Evolutionary conservation across 2,888 invertebrate species (phyloP).

Genomic region (Calephelis perditalis): DNA sequence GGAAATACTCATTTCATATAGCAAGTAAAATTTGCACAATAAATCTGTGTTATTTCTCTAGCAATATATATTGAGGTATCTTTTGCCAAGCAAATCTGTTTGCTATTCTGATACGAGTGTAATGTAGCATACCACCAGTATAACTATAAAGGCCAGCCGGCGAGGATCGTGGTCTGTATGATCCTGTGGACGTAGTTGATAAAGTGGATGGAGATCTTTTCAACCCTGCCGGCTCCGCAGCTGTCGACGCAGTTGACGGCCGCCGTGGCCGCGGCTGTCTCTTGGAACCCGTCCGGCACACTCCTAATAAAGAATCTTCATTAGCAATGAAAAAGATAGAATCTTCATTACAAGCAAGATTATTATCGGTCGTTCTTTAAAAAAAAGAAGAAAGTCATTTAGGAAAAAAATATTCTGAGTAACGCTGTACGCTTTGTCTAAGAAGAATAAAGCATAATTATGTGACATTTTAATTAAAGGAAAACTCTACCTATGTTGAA

Average conservation of each 20-base stretch:
- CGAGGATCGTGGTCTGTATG: constrained; percentile 84
- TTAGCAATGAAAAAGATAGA: too few species aligned
- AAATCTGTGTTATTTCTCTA: too few species aligned
- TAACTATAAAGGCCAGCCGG: constrained; percentile 89
- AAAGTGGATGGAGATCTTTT: constrained; percentile 63
- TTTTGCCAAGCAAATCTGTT: too few species aligned
- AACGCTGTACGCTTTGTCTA: background rate
- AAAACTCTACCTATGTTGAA: too few species aligned
- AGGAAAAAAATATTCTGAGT: background rate
- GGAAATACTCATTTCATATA: too few species aligned
- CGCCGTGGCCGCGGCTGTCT: constrained; percentile 68
- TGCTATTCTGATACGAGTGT: background rate
- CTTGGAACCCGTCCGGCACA: constrained; percentile 72
- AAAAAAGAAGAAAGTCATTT: background rate
- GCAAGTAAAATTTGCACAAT: too few species aligned
- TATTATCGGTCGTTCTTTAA: background rate
- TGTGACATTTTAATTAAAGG: background rate
- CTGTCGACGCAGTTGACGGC: constrained; percentile 52
- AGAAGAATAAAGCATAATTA: constrained; percentile 1
- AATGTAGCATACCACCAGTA: constrained; percentile 69
- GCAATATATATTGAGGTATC: too few species aligned
- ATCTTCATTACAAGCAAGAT: constrained; percentile 16
- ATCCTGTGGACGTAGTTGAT: constrained; percentile 66
- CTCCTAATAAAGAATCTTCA: constrained; percentile 42
- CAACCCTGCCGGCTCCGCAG: constrained; percentile 45